Evolutionary conservation across 2,113 vertebrate species (phyloP).

Genomic region (Equus przewalskii): DNA sequence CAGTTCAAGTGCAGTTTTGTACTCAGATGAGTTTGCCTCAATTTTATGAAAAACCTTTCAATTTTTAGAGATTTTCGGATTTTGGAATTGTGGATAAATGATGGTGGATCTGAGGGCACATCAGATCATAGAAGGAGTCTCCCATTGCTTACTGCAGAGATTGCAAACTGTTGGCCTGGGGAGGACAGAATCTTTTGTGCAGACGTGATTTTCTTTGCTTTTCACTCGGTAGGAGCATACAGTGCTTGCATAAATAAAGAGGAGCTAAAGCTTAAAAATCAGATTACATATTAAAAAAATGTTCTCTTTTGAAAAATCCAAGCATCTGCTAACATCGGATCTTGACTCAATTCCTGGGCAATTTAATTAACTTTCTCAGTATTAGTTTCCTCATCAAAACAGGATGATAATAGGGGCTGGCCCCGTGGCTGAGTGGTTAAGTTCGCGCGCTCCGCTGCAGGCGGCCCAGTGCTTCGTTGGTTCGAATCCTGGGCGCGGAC

Average conservation of each 20-base stretch:
- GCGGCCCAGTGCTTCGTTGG: no score
- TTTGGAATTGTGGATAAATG: not conserved
- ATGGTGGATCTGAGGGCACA: not conserved
- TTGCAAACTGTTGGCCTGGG: not conserved
- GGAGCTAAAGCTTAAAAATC: not conserved
- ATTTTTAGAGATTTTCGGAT: not conserved
- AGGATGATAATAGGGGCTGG: not conserved
- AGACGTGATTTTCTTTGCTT: not conserved
- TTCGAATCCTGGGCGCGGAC: no score
- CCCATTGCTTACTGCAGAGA: not conserved
- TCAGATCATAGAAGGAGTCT: not conserved
- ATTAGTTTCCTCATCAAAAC: not conserved
- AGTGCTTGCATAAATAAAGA: not conserved
- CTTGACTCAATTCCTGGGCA: not conserved
- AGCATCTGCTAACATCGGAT: not conserved
- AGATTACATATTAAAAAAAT: not conserved
- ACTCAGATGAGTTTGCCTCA: not conserved
- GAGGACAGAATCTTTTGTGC: not conserved
- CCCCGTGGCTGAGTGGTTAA: no score
- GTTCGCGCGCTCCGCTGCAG: no score
- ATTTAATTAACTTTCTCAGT: not conserved
- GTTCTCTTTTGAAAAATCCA: not conserved
- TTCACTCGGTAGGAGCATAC: not conserved
- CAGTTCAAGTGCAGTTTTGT: not conserved
- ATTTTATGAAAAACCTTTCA: not conserved